Conservation (phyloP, 1,140 invertebrate species). For the Hermatobates lingyangjiaoensis region DNA sequence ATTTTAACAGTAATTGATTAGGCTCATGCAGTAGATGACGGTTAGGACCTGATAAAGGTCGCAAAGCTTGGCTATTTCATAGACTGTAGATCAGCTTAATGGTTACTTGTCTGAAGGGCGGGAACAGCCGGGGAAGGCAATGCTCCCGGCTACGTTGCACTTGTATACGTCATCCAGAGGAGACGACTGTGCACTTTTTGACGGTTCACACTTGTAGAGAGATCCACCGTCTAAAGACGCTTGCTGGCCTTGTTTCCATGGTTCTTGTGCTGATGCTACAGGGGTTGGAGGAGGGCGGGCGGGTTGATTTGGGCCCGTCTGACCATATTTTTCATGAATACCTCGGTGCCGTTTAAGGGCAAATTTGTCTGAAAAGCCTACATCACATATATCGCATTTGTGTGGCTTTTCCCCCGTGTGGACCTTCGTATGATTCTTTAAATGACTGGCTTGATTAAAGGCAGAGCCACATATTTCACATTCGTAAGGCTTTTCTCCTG, state of each 20-base stretch:
- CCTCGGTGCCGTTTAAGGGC: constrained; percentile 54
- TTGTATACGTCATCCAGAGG: constrained; percentile 16
- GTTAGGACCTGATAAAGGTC: not conserved
- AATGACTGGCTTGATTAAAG: constrained; percentile 70
- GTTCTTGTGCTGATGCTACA: not conserved
- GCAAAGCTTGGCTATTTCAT: not conserved
- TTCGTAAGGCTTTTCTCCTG: constrained; percentile 72
- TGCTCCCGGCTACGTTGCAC: constrained; percentile 15
- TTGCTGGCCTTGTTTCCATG: constrained; percentile 4
- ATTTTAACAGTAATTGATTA: not conserved
- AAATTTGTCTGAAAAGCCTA: constrained; percentile 68
- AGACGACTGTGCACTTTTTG: constrained; percentile 3
- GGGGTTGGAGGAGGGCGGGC: constrained; percentile 5
- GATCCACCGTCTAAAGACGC: not conserved
- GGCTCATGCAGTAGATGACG: not conserved
- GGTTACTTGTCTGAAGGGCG: constrained; percentile 7
- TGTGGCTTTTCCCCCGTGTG: constrained; percentile 25
- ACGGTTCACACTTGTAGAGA: constrained; percentile 12
- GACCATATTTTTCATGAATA: constrained; percentile 58
- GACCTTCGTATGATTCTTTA: constrained; percentile 62
- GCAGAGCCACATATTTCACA: constrained; percentile 67
- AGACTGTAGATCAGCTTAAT: not conserved
- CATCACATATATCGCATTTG: constrained; percentile 61
- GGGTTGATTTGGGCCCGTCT: constrained; percentile 25
- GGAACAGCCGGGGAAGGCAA: constrained; percentile 18